Base-by-base conservation (phyloP, 2,797 vertebrate genomes). In the Helicolenus hilgendorfi region DNA sequence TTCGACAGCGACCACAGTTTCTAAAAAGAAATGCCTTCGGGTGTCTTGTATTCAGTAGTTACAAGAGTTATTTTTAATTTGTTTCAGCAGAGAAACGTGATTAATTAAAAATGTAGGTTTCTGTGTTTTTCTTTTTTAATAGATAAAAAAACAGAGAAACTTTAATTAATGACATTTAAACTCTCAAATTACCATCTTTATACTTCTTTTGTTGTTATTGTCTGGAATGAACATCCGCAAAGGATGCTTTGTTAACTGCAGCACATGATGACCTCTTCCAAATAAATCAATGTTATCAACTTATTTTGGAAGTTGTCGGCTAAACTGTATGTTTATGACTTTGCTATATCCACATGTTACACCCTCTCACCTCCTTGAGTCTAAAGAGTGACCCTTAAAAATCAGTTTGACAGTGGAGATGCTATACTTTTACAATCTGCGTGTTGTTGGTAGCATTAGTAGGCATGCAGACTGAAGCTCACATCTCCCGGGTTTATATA, bases 381-480 rank as follows among this genome's bases (percentile, higher is more conserved):
- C 45, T 71, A 59, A 64, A 89, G 36, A 68, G 53, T 70, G 53
- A 83, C 59, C 72, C 55, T 78, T 80, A 35, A 56, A 56, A 84
- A 81, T 80, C 65, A 73, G 45, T 67, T 70, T 82, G 58, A 80
- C 65, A 72, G 67, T 55, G 64, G n/a, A 72, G 27, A 73, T 49
- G 29, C 63, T 82, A 45, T 41, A 33, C 75, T 85, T 81, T 85
- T 70, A 78, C 71, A 77, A 75, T 56, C 76, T 75, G 35, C 5
- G 35, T 69, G 26, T 75, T 85, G 38, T 65, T 68, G 29, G 33
- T 78, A 58, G 60, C 77, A 89, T 94, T 65, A 81, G 84, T 72
- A 91, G 78, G 71, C 0, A 55, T 55, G 49, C 74, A 83, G 73
- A 27, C 36, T 78, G 69, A 84, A 87, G 35, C 56, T 79, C 55